phyloP scores from a whole-genome alignment of 1,140 invertebrate genomes.

The Tetraneura akinire region DNA sequence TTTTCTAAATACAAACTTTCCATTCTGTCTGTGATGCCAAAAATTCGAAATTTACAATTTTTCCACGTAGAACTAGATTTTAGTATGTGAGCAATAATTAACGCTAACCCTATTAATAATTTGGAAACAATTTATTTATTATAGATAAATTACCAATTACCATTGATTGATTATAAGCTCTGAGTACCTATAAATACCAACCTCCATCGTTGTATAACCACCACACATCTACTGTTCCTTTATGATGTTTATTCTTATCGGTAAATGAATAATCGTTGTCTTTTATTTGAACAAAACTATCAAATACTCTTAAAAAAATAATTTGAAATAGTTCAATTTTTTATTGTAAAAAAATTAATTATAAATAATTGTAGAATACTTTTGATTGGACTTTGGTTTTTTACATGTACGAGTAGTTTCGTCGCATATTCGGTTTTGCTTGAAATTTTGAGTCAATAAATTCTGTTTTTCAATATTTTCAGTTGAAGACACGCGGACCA shows the following conservation, averaged over 20 bases:
- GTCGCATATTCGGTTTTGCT: background rate
- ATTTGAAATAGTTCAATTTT: too few relatives aligned
- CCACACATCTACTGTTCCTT: constrained; percentile 70
- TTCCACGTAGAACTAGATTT: constrained; percentile 26
- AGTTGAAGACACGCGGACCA: background rate
- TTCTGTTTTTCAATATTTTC: background rate
- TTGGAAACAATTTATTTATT: background rate
- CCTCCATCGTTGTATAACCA: constrained; percentile 74
- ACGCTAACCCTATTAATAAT: constrained; percentile 31
- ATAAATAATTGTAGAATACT: background rate
- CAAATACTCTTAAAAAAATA: background rate
- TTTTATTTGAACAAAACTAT: background rate
- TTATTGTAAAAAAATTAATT: too few relatives aligned
- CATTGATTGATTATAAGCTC: too few relatives aligned
- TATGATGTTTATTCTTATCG: constrained; percentile 57
- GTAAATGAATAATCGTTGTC: background rate
- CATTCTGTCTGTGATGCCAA: constrained; percentile 54
- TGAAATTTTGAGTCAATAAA: background rate
- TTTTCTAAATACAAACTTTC: constrained; percentile 30
- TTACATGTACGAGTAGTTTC: too few relatives aligned
- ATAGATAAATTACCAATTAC: background rate
- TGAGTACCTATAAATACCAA: constrained; percentile 28
- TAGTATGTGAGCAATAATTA: constrained; percentile 33
- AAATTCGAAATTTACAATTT: constrained; percentile 51
- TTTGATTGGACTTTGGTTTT: background rate